phyloP scores from a whole-genome alignment of 2,888 invertebrate species.

The Cyrtodaria siliqua region DNA sequence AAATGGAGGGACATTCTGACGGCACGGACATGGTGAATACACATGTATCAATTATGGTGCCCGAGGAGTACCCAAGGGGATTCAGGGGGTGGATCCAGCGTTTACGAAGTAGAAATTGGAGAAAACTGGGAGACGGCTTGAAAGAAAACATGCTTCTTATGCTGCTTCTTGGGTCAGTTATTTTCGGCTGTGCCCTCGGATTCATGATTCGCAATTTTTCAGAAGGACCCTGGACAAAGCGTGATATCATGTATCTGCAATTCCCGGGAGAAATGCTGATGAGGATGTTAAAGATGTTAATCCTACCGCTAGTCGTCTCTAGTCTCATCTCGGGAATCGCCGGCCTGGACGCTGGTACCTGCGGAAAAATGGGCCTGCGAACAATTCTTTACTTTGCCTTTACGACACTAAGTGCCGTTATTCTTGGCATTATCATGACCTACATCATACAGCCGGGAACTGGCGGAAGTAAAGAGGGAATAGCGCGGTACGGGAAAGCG shows the following conservation, averaged over 20 bases:
- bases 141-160: conserved; percentile 83
- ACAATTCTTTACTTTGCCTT: conserved; percentile 96
- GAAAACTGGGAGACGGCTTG: conserved; percentile 70
- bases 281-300: conserved; percentile 97
- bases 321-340: conserved; percentile 96
- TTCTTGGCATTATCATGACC: conserved; percentile 96
- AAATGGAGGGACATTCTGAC: conserved; percentile 56
- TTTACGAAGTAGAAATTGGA: conserved; percentile 53
- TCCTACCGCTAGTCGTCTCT: conserved; percentile 93
- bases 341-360: conserved; percentile 95
- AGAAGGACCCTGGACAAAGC: conserved; percentile 70
- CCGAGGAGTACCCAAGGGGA: conserved; percentile 66
- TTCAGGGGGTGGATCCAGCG: conserved; percentile 47
- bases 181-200: conserved; percentile 81
- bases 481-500: conserved; percentile 75
- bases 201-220: conserved; percentile 67
- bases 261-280: conserved; percentile 98
- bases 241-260: conserved; percentile 97
- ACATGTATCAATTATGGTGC: conserved; percentile 73
- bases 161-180: conserved; percentile 79
- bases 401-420: conserved; percentile 96
- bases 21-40: conserved; percentile 74
- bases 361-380: conserved; percentile 94
- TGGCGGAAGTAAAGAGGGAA: conserved; percentile 66
- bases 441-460: conserved; percentile 93